A percentile compares a stretch with the other conserved stretches of the same genome.
Conservation (phyloP, 1,140 invertebrate genomes). For the Batillaria attramentaria region DNA sequence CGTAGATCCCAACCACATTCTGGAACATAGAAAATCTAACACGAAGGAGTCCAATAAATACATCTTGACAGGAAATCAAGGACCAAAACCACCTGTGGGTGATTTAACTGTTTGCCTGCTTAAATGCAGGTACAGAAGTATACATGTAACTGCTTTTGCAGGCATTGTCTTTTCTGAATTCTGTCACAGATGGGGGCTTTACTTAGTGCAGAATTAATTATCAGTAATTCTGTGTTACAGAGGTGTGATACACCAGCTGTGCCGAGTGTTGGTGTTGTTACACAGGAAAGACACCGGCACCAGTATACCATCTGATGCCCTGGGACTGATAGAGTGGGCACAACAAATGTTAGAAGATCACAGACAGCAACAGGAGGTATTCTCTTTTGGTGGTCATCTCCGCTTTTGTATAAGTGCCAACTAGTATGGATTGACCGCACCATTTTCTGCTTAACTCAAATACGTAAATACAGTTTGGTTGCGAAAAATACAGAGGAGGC, state of each 20-base stretch:
- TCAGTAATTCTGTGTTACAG: slow-evolving; percentile 39
- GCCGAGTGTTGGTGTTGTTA: slow-evolving; percentile 62
- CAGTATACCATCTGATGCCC: slow-evolving; percentile 64
- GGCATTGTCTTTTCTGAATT: too few species aligned
- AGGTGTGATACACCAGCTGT: slow-evolving; percentile 66
- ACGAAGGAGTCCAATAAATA: too few species aligned
- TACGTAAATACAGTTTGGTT: neutral
- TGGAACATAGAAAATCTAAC: too few species aligned
- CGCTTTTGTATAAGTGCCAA: neutral
- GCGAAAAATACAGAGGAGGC: too few species aligned
- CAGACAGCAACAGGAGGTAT: slow-evolving; percentile 59
- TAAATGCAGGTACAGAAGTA: too few species aligned
- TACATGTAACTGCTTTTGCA: too few species aligned
- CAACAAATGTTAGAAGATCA: slow-evolving; percentile 68
- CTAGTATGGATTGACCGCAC: too few species aligned
- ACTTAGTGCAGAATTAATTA: neutral
- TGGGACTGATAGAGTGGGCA: slow-evolving; percentile 65
- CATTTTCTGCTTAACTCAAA: neutral
- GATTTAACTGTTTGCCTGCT: too few species aligned
- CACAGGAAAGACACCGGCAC: slow-evolving; percentile 61
- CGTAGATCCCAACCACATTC: too few species aligned
- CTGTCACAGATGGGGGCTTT: too few species aligned
- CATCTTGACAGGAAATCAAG: too few species aligned
- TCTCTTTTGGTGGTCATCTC: slow-evolving; percentile 12
- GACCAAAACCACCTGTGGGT: too few species aligned